A percentile compares a stretch with the other conserved stretches of the same genome.
Conservation (phyloP, 2,888 invertebrate genomes). For the Trilocha varians region DNA sequence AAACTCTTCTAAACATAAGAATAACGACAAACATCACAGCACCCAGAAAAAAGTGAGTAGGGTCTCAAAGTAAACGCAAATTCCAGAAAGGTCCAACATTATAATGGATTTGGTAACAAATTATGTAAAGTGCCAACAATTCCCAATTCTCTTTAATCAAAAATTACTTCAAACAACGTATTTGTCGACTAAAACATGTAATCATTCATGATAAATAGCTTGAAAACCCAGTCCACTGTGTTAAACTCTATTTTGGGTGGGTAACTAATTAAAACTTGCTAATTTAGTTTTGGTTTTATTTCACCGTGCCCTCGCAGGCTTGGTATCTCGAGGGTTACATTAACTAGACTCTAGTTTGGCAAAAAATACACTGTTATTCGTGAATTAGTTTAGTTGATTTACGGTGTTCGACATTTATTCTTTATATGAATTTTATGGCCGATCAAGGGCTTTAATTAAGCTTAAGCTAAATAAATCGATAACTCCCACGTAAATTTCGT, state of each 20-base stretch:
- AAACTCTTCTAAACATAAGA: too few relatives aligned
- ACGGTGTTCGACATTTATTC: not conserved
- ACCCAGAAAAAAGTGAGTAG: too few relatives aligned
- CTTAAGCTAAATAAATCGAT: too few relatives aligned
- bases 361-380: not conserved
- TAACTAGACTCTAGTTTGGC: not conserved
- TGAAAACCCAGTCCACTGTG: not conserved
- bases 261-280: slow-evolving; percentile 10
- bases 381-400: not conserved
- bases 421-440: too few relatives aligned
- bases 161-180: not conserved
- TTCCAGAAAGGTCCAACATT: too few relatives aligned
- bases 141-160: too few relatives aligned
- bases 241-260: not conserved
- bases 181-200: not conserved
- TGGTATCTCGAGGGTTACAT: not conserved
- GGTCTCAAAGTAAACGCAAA: too few relatives aligned
- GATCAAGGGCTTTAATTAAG: too few relatives aligned
- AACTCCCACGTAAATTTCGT: too few relatives aligned
- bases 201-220: not conserved
- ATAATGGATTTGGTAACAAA: too few relatives aligned
- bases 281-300: slow-evolving; percentile 7
- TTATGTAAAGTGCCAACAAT: too few relatives aligned
- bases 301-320: not conserved
- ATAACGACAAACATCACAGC: too few relatives aligned